These are phyloP conservation scores for Tanypteryx hageni DNA, from an alignment of 2,888 invertebrate genomes.

Conservation along the genomic window DNA sequence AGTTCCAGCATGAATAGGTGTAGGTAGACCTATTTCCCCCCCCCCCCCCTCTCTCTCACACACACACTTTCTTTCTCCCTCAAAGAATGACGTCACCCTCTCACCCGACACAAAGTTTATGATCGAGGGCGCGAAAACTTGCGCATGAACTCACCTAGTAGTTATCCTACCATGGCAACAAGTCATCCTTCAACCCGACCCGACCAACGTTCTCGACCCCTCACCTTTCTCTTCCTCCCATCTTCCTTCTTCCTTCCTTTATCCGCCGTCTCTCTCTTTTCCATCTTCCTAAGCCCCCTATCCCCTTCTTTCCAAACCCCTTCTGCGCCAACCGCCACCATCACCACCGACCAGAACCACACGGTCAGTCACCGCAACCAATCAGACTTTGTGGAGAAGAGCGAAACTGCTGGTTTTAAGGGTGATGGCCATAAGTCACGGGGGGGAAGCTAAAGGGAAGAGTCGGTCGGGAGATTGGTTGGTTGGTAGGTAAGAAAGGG, in stretches of 20 bases:
- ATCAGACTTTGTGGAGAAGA: constrained; percentile 31
- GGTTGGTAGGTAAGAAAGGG: neutral
- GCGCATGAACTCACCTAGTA: constrained; percentile 42
- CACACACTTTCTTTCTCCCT: neutral
- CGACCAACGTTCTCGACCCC: neutral
- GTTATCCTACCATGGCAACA: constrained; percentile 2
- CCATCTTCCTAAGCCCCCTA: neutral
- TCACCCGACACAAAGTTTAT: constrained; percentile 13
- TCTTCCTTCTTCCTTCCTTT: neutral
- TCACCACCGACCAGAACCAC: neutral
- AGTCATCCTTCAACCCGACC: constrained; percentile 10
- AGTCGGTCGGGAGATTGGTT: neutral
- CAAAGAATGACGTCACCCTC: constrained; percentile 26
- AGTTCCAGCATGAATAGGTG: constrained; percentile 14
- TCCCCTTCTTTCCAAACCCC: neutral
- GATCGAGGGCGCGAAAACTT: constrained; percentile 48
- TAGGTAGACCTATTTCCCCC: neutral
- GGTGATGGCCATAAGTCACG: constrained; percentile 56
- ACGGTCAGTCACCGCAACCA: constrained; percentile 45
- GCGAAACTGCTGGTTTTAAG: constrained; percentile 38
- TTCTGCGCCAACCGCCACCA: neutral
- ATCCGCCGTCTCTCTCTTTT: neutral
- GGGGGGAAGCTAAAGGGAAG: neutral
- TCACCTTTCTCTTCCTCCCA: neutral
- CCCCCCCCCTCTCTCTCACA: neutral